phyloP scores from a whole-genome alignment of 1,140 invertebrate genomes.

The Drosophila auraria region DNA sequence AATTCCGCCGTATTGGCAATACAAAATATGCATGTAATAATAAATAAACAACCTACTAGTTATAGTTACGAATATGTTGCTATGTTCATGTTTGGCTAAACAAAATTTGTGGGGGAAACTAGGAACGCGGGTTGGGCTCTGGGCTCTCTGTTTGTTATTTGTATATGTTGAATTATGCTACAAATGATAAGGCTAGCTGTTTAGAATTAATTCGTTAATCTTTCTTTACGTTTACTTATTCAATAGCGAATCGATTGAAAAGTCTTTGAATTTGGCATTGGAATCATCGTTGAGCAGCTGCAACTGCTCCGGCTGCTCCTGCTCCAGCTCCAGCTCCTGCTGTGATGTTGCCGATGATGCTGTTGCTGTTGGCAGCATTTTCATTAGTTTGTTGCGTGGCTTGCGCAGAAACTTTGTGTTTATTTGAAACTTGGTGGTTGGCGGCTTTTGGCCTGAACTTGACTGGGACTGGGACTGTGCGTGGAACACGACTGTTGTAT shows the following conservation, averaged over 20 bases:
- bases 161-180: slow-evolving; percentile 64
- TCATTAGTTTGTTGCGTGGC: slow-evolving; percentile 76
- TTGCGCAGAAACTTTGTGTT: slow-evolving; percentile 83
- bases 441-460: slow-evolving; percentile 45
- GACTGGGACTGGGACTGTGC: slow-evolving; percentile 31
- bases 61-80: slow-evolving; percentile 45
- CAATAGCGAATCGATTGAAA: slow-evolving; percentile 84
- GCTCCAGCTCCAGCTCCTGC: slow-evolving; percentile 8
- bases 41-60: slow-evolving; percentile 77
- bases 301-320: slow-evolving; percentile 27
- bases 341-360: slow-evolving; percentile 18
- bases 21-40: slow-evolving; percentile 71
- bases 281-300: slow-evolving; percentile 74
- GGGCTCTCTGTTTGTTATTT: slow-evolving; percentile 18
- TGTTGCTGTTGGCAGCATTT: slow-evolving; percentile 55
- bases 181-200: slow-evolving; percentile 57
- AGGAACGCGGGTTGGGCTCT: slow-evolving; percentile 68
- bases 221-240: slow-evolving; percentile 67
- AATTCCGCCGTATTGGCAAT: slow-evolving; percentile 54
- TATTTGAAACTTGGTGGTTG: slow-evolving; percentile 75
- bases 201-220: slow-evolving; percentile 31
- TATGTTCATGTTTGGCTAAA: slow-evolving; percentile 71
- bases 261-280: slow-evolving; percentile 85
- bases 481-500: slow-evolving; percentile 3
- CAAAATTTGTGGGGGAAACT: slow-evolving; percentile 43